Evolutionary conservation across 2,888 invertebrate genomes (phyloP).

Genomic region (Drosophila ustulata): DNA sequence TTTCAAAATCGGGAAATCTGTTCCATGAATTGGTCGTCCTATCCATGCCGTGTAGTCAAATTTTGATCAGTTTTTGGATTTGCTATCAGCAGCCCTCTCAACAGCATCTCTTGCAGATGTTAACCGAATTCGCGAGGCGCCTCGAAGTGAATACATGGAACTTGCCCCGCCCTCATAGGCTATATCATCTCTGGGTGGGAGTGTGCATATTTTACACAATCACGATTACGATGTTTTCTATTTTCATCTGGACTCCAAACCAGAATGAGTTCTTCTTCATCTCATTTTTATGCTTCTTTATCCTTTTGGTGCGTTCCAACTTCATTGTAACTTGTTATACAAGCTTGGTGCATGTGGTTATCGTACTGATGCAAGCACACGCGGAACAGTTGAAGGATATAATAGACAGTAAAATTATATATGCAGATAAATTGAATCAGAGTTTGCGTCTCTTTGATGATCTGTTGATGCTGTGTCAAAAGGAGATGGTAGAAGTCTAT

Average conservation of each 20-base stretch:
- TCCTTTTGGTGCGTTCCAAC: conserved; percentile 14
- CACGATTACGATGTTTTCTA: accelerated
- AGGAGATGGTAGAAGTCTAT: conserved; percentile 13
- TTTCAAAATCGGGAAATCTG: conserved; percentile 1
- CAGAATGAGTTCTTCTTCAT: not conserved
- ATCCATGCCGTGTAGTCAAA: conserved; percentile 4
- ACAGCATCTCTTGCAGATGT: conserved; percentile 5
- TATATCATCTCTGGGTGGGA: conserved; percentile 33
- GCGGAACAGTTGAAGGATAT: conserved; percentile 4
- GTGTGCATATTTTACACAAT: not conserved
- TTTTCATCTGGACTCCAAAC: not conserved
- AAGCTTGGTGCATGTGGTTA: conserved; percentile 21
- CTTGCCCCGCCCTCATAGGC: conserved; percentile 14
- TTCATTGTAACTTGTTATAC: conserved; percentile 31
- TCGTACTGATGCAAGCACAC: conserved; percentile 13
- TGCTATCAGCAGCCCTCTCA: conserved; percentile 29
- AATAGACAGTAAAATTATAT: not conserved
- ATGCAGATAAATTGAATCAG: not conserved
- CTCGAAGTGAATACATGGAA: conserved; percentile 29
- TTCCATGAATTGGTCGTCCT: not conserved
- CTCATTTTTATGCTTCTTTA: not conserved
- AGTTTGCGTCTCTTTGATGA: conserved; percentile 7
- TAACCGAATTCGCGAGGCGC: conserved; percentile 7
- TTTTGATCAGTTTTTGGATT: conserved; percentile 28
- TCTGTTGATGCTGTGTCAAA: conserved; percentile 19